Percentiles rank a stretch among this genome's conserved stretches.
These are phyloP conservation scores for Tolmerus cingulatus DNA, from an alignment of 2,888 invertebrate species.

Conservation along the genomic window DNA sequence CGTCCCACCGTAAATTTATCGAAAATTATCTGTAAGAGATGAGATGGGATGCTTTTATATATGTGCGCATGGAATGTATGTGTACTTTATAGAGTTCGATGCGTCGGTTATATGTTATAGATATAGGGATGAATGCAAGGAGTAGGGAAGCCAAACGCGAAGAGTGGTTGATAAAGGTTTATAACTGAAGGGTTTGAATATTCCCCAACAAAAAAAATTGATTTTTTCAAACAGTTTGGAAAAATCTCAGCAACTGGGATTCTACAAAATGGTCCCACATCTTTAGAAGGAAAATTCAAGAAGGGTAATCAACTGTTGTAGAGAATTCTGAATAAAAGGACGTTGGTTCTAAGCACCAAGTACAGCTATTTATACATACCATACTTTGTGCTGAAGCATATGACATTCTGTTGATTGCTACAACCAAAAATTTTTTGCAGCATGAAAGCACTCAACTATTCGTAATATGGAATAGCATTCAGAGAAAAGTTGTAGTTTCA, in stretches of 20 bases:
- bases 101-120: neutral
- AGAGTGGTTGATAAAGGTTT: neutral
- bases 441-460: neutral
- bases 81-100: neutral
- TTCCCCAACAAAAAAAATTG: neutral
- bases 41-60: neutral
- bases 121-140: neutral
- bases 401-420: neutral
- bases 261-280: neutral
- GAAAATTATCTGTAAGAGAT: constrained; percentile 73
- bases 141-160: neutral
- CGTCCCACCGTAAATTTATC: constrained; percentile 88
- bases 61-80: neutral
- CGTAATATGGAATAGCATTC: neutral
- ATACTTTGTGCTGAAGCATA: neutral
- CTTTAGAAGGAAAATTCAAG: neutral
- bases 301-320: neutral
- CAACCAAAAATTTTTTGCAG: neutral
- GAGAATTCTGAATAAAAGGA: neutral
- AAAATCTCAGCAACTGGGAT: neutral
- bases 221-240: neutral
- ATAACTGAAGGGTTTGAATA: neutral
- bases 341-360: neutral
- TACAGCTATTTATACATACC: neutral
- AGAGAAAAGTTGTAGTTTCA: neutral